phyloP scores from a whole-genome alignment of 2,113 vertebrate genomes.

The Phrynosoma platyrhinos region DNA sequence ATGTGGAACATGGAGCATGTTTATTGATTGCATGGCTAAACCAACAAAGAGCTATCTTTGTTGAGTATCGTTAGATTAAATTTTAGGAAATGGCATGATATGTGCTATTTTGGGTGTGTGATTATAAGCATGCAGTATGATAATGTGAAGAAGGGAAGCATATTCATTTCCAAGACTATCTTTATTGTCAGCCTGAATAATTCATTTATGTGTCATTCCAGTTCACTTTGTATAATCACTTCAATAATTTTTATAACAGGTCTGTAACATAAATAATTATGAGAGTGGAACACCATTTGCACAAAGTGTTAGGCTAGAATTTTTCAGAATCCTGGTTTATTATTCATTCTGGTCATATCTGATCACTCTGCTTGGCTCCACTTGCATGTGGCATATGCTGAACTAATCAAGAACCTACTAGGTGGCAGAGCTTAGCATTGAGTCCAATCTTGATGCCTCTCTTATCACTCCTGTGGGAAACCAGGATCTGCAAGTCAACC shows the following conservation, averaged over 20 bases:
- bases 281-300: not conserved
- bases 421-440: not conserved
- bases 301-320: no score
- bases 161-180: slow-evolving; percentile 11
- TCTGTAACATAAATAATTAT: not conserved
- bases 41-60: not conserved
- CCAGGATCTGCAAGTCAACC: not conserved
- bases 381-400: not conserved
- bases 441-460: not conserved
- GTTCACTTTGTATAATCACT: not conserved
- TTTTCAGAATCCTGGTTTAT: not conserved
- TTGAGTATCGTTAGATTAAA: not conserved
- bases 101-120: slow-evolving; percentile 6
- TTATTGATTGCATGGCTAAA: not conserved
- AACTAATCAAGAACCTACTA: not conserved
- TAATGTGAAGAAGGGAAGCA: slow-evolving; percentile 27
- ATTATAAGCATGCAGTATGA: slow-evolving; percentile 24
- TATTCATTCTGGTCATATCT: not conserved
- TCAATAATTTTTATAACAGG: not conserved
- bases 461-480: not conserved
- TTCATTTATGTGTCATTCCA: not conserved
- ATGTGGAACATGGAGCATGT: not conserved
- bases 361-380: not conserved
- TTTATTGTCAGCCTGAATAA: not conserved
- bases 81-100: not conserved